Evolutionary conservation across 2,113 vertebrate genomes (phyloP), one percentile per base, ranked within the genome.

Genomic region (Prochilodus magdalenae): DNA sequence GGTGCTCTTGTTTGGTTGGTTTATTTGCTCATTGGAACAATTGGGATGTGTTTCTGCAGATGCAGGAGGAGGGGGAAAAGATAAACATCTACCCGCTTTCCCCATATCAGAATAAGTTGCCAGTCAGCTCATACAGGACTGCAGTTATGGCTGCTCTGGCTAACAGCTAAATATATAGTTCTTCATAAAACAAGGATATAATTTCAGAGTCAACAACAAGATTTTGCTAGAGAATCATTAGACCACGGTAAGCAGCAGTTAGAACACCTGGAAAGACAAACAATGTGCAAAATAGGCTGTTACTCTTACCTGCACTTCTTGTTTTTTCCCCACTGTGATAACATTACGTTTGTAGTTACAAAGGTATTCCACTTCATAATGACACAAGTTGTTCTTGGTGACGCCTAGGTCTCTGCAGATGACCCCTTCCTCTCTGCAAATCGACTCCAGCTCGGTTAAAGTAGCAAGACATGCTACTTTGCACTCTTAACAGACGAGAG

Each of bases 301-400:
- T 14, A 30, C 0, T 36, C 79, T 83, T 84, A 87, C 86, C 86
- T 81, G 69, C 30, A 63, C 66, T 40, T 29, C 73, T 72, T 79
- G 70, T n/a, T 0, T 83, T 49, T 73, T 81, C 2, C 83, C 77
- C 72, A 59, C 26, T 10, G 11, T 81, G 67, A 77, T 90, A 82
- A 94, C 80, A 7, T 88, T 87, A 59, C 89, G 94, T 85, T 90
- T 93, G 85, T 95, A 95, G 87, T 94, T 91, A 14, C 93, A 95
- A 53, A 95, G 88, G 83, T 94, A 95, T 74, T 95, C 94, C 63
- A 95, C 95, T 89, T 94, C 95, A 89, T 93, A 95, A 51, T 95
- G 89, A 77, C 87, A 90, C 24, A 95, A 87, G 30, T 95, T 95
- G 78, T 88, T 91, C 77, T 89, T 92, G 74, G 86, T 94, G 86